A percentile compares a stretch with the other conserved stretches of the same genome.
phyloP scores from a whole-genome alignment of 2,113 vertebrate genomes.

The Siniperca chuatsi region DNA sequence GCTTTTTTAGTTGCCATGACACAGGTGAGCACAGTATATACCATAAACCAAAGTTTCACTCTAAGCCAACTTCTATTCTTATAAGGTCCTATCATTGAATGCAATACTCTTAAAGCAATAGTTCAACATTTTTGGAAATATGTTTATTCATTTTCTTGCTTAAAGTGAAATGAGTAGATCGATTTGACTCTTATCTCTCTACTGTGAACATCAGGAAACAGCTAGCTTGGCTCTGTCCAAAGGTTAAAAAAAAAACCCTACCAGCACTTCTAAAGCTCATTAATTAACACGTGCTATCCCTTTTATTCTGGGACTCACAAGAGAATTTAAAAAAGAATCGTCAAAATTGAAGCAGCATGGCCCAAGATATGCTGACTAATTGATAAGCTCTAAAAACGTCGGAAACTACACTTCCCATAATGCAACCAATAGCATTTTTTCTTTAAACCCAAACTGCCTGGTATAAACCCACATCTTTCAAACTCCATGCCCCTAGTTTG shows the following conservation, averaged over 20 bases:
- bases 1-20: no score
- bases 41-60: no score
- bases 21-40: no score
- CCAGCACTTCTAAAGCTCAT: neutral
- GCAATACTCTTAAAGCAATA: neutral
- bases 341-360: neutral
- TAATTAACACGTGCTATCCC: neutral
- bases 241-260: neutral
- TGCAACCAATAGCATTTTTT: neutral
- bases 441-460: neutral
- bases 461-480: constrained; percentile 3
- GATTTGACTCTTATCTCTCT: neutral
- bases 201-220: neutral
- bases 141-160: neutral
- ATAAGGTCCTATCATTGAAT: neutral
- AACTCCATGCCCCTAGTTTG: neutral
- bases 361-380: neutral
- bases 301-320: neutral
- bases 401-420: constrained; percentile 4
- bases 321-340: neutral
- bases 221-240: neutral
- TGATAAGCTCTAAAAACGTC: neutral
- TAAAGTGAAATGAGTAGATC: neutral
- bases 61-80: no score
- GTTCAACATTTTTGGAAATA: neutral